A percentile compares a stretch with the other conserved stretches of the same genome.
Conservation (phyloP, 1,140 invertebrate species). For the Dufourea novaeangliae region DNA sequence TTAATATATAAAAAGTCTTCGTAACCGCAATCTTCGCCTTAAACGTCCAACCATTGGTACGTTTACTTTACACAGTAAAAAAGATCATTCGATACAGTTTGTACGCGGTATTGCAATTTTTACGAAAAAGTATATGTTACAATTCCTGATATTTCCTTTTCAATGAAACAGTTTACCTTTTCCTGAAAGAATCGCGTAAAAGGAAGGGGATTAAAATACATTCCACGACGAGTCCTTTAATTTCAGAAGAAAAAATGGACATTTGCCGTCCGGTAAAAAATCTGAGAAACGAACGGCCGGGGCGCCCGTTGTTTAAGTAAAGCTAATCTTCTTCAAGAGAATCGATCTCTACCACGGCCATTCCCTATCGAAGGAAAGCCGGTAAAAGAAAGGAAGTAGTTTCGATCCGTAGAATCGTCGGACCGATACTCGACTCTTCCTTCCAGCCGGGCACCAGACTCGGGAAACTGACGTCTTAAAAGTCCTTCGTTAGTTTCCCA, state of each 20-base stretch:
- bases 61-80: too few species aligned
- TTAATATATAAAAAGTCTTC: too few species aligned
- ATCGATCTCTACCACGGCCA: slow-evolving; percentile 31
- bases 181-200: not conserved
- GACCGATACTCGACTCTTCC: slow-evolving; percentile 48
- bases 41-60: too few species aligned
- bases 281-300: slow-evolving; percentile 23
- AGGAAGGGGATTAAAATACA: not conserved
- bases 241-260: slow-evolving; percentile 18
- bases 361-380: slow-evolving; percentile 36
- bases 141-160: not conserved
- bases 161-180: not conserved
- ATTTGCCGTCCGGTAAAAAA: slow-evolving; percentile 38
- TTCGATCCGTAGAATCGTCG: slow-evolving; percentile 52
- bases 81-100: too few species aligned
- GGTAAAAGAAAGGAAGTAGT: slow-evolving; percentile 45
- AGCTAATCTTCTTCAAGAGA: slow-evolving; percentile 57
- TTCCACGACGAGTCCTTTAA: slow-evolving; percentile 11
- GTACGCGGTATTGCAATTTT: too few species aligned
- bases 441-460: slow-evolving; percentile 40
- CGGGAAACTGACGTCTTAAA: slow-evolving; percentile 64
- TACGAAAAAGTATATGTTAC: too few species aligned
- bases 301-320: slow-evolving; percentile 61
- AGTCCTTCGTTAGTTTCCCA: slow-evolving; percentile 71
- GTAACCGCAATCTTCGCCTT: too few species aligned